Conservation (phyloP, 64 coral and sea anemone genomes). For the Actinia equina region DNA sequence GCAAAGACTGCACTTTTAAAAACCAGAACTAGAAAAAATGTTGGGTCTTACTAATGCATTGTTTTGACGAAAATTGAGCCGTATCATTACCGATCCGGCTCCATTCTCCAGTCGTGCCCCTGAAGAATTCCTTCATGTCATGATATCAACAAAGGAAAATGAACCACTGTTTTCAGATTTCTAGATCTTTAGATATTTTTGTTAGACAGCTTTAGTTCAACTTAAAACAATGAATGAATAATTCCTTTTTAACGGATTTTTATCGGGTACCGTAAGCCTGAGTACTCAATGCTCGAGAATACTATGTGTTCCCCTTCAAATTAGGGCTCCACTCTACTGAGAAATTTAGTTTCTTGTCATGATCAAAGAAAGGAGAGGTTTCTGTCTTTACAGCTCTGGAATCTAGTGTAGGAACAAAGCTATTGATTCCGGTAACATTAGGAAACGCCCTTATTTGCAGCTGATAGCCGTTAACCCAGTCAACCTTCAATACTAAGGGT, state of each 20-base stretch:
- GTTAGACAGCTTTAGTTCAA: neutral
- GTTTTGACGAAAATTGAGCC: too few relatives aligned
- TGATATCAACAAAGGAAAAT: neutral
- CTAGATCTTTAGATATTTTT: constrained; percentile 8
- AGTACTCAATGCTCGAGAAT: neutral
- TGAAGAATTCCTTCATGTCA: neutral
- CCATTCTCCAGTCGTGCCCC: neutral
- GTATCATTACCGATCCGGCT: too few relatives aligned
- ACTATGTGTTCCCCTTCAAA: neutral
- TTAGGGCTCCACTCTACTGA: neutral
- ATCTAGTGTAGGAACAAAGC: constrained; percentile 1
- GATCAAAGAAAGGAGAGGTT: neutral
- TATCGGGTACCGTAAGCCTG: neutral
- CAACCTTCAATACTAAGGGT: constrained; percentile 9
- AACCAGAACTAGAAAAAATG: too few relatives aligned
- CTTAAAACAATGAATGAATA: neutral
- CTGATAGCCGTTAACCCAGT: neutral
- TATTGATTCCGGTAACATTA: neutral
- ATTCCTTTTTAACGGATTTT: neutral
- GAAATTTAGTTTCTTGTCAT: neutral
- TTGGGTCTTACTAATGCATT: too few relatives aligned
- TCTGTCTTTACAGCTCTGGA: neutral
- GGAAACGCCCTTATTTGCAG: constrained; percentile 13
- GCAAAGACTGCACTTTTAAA: too few relatives aligned
- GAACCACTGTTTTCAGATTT: neutral